These are phyloP conservation scores for Bombylius discolor DNA, from an alignment of 2,888 invertebrate species.

Conservation along the genomic window DNA sequence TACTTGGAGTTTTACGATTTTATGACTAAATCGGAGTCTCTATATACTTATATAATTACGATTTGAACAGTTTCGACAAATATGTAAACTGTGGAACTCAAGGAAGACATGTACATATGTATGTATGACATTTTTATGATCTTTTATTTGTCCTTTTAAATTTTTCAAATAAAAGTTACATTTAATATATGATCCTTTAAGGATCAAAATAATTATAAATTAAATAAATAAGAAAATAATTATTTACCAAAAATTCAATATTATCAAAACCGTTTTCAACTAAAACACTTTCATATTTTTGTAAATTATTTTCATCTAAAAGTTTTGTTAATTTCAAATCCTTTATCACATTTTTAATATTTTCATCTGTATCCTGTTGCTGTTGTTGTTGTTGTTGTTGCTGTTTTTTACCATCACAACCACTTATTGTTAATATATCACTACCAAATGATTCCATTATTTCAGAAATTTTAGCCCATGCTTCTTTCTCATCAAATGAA, in stretches of 20 bases:
- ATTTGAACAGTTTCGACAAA: too few relatives aligned
- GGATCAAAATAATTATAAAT: background rate
- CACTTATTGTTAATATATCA: conserved; percentile 53
- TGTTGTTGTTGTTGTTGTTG: background rate
- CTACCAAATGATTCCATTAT: conserved; percentile 91
- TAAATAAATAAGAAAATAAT: background rate
- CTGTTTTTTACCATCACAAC: background rate
- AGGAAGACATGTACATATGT: too few relatives aligned
- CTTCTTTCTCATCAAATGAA: conserved; percentile 82
- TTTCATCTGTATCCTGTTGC: conserved; percentile 58
- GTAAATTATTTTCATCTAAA: conserved; percentile 62
- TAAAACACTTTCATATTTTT: conserved; percentile 74
- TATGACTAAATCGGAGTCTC: too few relatives aligned
- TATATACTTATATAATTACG: too few relatives aligned
- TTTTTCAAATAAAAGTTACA: background rate
- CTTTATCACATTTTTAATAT: conserved; percentile 27
- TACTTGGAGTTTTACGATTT: too few relatives aligned
- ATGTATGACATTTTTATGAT: background rate
- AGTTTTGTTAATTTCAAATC: conserved; percentile 47
- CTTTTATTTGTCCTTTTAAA: background rate
- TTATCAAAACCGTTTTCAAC: conserved; percentile 83
- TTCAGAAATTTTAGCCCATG: conserved; percentile 88
- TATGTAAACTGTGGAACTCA: too few relatives aligned
- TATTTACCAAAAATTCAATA: conserved; percentile 79
- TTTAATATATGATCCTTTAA: too few relatives aligned